Evolutionary conservation across 2,113 vertebrate genomes (phyloP), one percentile per base, ranked within the genome.

Genomic region (Grammomys surdaster): DNA sequence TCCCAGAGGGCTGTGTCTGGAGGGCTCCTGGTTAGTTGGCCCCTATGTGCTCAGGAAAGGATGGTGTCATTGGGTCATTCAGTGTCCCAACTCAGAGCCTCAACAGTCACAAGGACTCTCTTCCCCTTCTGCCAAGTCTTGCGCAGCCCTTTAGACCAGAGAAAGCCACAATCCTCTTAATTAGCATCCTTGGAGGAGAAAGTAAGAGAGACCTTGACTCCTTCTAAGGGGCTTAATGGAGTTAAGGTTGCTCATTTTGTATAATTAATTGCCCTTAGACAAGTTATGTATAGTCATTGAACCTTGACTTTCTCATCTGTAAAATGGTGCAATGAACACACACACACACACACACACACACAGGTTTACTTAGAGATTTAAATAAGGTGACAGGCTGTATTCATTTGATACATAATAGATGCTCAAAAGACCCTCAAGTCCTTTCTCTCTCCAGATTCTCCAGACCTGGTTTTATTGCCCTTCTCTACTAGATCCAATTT

Each of bases 251-350:
- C 73, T 86, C 51, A 7, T 69, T 19, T 88, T 48, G 26, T 60
- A 73, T 13, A 69, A 63, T 16, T 75, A 81, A 9, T 69, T 43
- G 11, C 43, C 17, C 72, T 73, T 56, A 17, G 26, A 82, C 69
- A 90, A 87, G 58, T 24, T 76, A 65, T 77, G 6, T 76, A 94
- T 0, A 77, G 28, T 65, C 33, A 4, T 40, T 72, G n/a, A 90
- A 77, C 76, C 72, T 96, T 5, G 8, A 70, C 31, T 75, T 90
- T 54, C 91, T 76, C 46, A 33, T 75, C 86, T 89, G 81, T 89
- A 87, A 95, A 95, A 91, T 11, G 36, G 43, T 2, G 20, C 2
- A 17, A 75, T 54, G 54, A 43, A 67, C 65, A 4, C 65, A 28
- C 9, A 65, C 63, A 65, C 63, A 65, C 26, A 28, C 63, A 26